Evolutionary conservation across 2,888 invertebrate genomes (phyloP).

Genomic region (Crepidodera aurea): DNA sequence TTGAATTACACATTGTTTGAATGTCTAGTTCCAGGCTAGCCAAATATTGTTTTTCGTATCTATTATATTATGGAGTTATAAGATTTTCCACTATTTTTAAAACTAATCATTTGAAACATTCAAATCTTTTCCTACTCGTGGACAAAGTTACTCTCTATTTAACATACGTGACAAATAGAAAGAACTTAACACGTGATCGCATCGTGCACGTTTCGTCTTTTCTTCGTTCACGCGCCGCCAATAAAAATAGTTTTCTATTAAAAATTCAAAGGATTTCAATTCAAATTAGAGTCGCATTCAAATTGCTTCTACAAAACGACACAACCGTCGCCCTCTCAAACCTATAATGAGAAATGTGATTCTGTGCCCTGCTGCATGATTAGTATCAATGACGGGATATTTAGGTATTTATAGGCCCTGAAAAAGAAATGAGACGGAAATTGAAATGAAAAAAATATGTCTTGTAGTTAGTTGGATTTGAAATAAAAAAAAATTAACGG

Average conservation of each 20-base stretch:
- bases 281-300: conserved; percentile 24
- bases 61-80: no score
- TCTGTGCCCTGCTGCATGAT: not conserved
- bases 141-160: no score
- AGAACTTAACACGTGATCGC: not conserved
- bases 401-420: not conserved
- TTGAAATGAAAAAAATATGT: no score
- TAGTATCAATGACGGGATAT: conserved; percentile 1
- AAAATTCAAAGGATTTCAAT: conserved; percentile 25
- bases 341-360: conserved; percentile 25
- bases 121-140: no score
- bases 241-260: conserved; percentile 36
- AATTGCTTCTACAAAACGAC: conserved; percentile 5
- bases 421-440: no score
- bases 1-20: no score
- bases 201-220: conserved; percentile 31
- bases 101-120: no score
- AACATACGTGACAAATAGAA: not conserved
- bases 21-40: no score
- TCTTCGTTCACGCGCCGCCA: conserved; percentile 37
- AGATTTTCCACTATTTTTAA: no score
- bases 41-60: no score
- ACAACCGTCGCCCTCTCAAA: not conserved
- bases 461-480: no score
- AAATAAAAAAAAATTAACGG: no score